Conservation (phyloP, 2,888 invertebrate genomes). For the Apodemia hepburni region DNA sequence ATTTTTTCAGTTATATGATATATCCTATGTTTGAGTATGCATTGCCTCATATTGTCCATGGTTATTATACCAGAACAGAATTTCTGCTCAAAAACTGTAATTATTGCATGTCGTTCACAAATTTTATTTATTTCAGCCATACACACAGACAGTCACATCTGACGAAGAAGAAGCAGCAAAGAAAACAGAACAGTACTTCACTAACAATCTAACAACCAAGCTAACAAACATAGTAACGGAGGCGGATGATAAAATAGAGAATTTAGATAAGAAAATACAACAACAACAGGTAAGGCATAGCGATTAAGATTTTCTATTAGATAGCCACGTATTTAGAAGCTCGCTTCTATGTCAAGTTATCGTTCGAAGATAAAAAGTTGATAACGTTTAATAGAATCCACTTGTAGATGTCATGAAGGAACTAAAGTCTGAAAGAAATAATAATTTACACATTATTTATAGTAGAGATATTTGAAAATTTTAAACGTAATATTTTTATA, state of each 20-base stretch:
- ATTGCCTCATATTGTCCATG: too few species aligned
- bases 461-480: too few species aligned
- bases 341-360: slow-evolving; percentile 21
- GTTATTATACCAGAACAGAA: too few species aligned
- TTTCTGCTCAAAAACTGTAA: too few species aligned
- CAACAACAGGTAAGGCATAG: slow-evolving; percentile 80
- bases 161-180: slow-evolving; percentile 89
- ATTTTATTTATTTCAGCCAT: slow-evolving; percentile 70
- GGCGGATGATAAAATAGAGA: slow-evolving; percentile 78
- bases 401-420: not conserved
- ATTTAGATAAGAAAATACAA: slow-evolving; percentile 82
- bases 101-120: too few species aligned
- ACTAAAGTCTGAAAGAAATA: too few species aligned
- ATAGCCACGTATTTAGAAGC: slow-evolving; percentile 3
- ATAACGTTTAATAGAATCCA: not conserved
- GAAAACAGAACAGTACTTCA: slow-evolving; percentile 62
- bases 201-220: slow-evolving; percentile 78
- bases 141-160: slow-evolving; percentile 86
- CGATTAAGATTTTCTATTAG: slow-evolving; percentile 21
- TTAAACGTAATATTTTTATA: too few species aligned
- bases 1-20: too few species aligned
- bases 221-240: slow-evolving; percentile 55
- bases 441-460: too few species aligned
- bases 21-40: too few species aligned
- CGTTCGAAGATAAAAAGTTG: slow-evolving; percentile 1